Conservation (phyloP, 1,140 invertebrate species). For the Drosophila asahinai region DNA sequence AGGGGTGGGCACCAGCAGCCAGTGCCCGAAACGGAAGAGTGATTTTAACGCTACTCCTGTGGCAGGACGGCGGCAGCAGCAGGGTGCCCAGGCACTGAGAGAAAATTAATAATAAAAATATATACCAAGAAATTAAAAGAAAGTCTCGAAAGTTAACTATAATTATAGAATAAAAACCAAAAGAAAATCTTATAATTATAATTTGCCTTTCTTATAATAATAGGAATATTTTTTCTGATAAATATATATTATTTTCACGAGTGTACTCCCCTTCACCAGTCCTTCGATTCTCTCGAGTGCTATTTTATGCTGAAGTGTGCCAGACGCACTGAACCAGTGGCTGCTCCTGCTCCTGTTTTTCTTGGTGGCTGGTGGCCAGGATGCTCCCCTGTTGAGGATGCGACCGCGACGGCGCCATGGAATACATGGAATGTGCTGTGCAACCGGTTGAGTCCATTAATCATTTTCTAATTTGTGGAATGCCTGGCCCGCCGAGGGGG, state of each 20-base stretch:
- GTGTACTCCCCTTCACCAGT: constrained; percentile 8
- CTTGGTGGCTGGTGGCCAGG: constrained; percentile 34
- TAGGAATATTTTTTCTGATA: too few species aligned
- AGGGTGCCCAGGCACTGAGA: constrained; percentile 48
- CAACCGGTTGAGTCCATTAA: constrained; percentile 85
- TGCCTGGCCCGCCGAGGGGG: constrained; percentile 29
- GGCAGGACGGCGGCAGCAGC: constrained; percentile 31
- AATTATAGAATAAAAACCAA: too few species aligned
- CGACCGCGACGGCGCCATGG: constrained; percentile 59
- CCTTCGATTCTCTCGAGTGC: constrained; percentile 72
- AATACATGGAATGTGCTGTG: constrained; percentile 43
- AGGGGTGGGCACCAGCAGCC: constrained; percentile 27
- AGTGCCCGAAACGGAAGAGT: constrained; percentile 69
- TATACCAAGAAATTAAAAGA: not conserved
- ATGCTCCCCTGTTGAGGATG: constrained; percentile 49
- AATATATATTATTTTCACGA: not conserved
- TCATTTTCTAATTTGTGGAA: constrained; percentile 85
- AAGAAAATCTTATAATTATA: too few species aligned
- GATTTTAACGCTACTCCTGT: constrained; percentile 71
- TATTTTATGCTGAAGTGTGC: constrained; percentile 83
- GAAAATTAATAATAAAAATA: not conserved
- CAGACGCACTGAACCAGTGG: constrained; percentile 62
- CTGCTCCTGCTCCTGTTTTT: constrained; percentile 7
- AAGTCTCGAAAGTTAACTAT: not conserved
- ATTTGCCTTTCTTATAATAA: too few species aligned